These are phyloP conservation scores for Tanytarsus gracilentus DNA, from an alignment of 2,888 invertebrate species.

Conservation along the genomic window DNA sequence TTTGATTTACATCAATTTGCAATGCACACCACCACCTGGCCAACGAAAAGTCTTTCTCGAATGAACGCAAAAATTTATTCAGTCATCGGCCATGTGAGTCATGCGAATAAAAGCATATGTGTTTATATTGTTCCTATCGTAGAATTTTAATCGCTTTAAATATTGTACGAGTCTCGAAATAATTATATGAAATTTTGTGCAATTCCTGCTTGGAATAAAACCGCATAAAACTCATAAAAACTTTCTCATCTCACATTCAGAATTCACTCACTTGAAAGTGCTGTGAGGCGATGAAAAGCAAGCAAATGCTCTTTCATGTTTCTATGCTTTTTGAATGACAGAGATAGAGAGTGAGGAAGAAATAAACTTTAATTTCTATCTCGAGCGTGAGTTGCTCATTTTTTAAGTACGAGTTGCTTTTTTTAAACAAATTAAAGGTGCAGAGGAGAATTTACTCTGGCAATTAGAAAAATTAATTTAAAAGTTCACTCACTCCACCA, in stretches of 20 bases:
- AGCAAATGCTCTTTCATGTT: too few relatives aligned
- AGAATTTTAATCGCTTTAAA: neutral
- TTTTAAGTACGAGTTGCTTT: too few relatives aligned
- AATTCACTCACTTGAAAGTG: too few relatives aligned
- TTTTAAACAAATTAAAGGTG: too few relatives aligned
- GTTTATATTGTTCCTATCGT: neutral
- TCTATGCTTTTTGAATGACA: too few relatives aligned
- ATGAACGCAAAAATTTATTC: neutral
- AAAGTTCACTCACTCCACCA: too few relatives aligned
- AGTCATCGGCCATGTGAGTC: neutral
- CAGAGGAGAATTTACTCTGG: too few relatives aligned
- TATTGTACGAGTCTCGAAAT: neutral
- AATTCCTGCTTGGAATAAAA: neutral
- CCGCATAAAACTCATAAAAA: conserved; percentile 10
- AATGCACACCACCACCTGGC: neutral
- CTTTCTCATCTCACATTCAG: too few relatives aligned
- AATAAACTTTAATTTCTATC: conserved; percentile 14
- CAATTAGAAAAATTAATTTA: too few relatives aligned
- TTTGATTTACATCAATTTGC: neutral
- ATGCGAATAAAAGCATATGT: neutral
- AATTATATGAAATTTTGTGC: neutral
- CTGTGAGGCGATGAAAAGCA: neutral
- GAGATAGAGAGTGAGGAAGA: too few relatives aligned
- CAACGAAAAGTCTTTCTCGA: neutral
- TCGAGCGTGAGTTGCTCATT: too few relatives aligned